Base-by-base conservation (phyloP, 2,888 invertebrate genomes). In the Invenusta paracnida region DNA sequence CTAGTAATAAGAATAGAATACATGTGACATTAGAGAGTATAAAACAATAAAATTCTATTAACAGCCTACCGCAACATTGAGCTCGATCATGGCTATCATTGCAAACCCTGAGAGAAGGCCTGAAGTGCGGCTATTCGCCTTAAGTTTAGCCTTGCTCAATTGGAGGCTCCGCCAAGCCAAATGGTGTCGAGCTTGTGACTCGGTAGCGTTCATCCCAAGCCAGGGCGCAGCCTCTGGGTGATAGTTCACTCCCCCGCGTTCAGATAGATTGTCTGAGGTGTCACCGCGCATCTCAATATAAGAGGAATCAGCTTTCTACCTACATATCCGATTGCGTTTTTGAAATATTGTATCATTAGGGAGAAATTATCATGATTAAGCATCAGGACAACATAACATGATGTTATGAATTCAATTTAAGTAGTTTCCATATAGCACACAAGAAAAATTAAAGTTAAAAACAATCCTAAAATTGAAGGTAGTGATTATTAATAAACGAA, bases 101-200 rank as follows among this genome's bases (percentile, higher is more conserved):
- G 96, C 96, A 92, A 96, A 96, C 87, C 98, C 96, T 87, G 96
- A 96, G 86, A 97, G 93, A 2, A 97, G 92, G 89, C 97, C 97
- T 0, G 96, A 96, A 0, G 97, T 97, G 85, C 96, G 94, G 28
- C 96, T 96, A 0, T 96, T 96, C 0, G 97, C 97, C 93, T 97
- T 97, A 88, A 97, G 93, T 91, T 97, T 97, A 0, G 97, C 96
- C 86, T 96, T 93, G 88, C 85, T 81, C 0, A 85, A 29, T 29
- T 85, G 84, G 0, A 85, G 85, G 17, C 85, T 27, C n/a, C 85
- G 82, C 85, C 85, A 85, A 23, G 84, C 23, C 23, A 85, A 27
- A 29, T 29, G 13, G 5, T 82, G 5, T 29, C 29, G 2, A 11
- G 82, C 27, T 13, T 79, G 79, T 2, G 79, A 27, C 11, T 79